Evolutionary conservation across 2,888 invertebrate species (phyloP), one percentile per base, ranked within the genome.

Genomic region (Hydropsyche betteni): DNA sequence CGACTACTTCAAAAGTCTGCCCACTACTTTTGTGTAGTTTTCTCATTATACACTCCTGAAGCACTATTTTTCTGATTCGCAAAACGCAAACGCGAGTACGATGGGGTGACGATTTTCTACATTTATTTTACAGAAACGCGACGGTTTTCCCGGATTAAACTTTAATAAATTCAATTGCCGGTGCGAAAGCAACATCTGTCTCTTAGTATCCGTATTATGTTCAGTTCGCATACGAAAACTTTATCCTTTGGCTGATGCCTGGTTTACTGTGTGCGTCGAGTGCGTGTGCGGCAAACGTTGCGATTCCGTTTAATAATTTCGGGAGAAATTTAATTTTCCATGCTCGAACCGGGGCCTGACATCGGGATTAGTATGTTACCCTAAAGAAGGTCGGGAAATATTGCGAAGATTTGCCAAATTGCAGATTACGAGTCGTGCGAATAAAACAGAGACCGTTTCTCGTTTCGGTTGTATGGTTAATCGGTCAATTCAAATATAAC

Each of bases 161-260:
- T 53, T 53, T 53, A 53, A 53, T 53, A 53, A 53, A 53, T 53
- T 53, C 12, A 16, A 53, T 53, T 53, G 7, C 53, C 53, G 7
- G 14, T 16, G 7, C 53, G 10, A 53, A 16, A 53, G 53, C 7
- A 53, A 53, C 53, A 53, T 53, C 53, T 53, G 53, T 53, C 12
- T 53, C 53, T 14, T 53, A 14, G 53, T 53, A 51, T 51, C 5
- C 14, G 53, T 53, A 53, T 12, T 6, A 53, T 10, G 14, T 53
- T 14, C 14, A 53, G 14, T 12, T 6, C 12, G 8, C 12, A 53
- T 53, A 53, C 53, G n/a, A 10, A 53, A 53, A 53, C 53, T 53
- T 53, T 53, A 10, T 12, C 53, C 53, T 53, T 53, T 24, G 24
- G 24, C 2, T 24, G 24, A 24, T 24, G 24, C 2, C 24, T 24